phyloP scores from a whole-genome alignment of 2,113 vertebrate genomes.

The Oenanthe oenanthe region DNA sequence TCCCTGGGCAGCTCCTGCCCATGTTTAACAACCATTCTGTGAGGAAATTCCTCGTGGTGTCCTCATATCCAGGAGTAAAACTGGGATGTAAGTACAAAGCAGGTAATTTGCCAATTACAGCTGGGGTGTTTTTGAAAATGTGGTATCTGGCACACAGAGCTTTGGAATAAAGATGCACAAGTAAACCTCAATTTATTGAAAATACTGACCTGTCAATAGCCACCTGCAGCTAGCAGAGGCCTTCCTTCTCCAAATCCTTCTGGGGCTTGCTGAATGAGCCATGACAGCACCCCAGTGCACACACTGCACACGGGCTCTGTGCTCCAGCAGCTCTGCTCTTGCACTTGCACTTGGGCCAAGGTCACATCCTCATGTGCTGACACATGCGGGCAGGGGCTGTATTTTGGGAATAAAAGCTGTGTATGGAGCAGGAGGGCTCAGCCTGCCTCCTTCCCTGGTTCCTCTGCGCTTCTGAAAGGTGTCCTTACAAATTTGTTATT shows the following conservation, averaged over 20 bases:
- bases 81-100: accelerated
- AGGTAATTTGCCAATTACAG: accelerated
- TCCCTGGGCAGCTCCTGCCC: neutral
- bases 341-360: neutral
- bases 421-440: neutral
- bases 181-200: neutral
- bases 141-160: accelerated
- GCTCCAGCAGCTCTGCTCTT: neutral
- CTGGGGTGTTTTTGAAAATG: neutral
- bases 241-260: neutral
- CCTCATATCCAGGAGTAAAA: neutral
- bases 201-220: neutral
- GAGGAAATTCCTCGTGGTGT: neutral
- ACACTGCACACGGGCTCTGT: accelerated
- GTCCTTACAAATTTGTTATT: neutral
- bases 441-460: neutral
- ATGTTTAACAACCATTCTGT: neutral
- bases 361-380: neutral
- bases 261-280: neutral
- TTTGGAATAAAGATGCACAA: neutral
- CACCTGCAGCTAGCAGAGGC: neutral
- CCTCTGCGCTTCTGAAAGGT: neutral
- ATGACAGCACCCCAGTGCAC: accelerated
- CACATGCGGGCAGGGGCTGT: accelerated
- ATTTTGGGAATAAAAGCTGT: neutral